A percentile compares a stretch with the other conserved stretches of the same genome.
These are phyloP conservation scores for Cheilosia variabilis DNA, from an alignment of 2,888 invertebrate genomes.

Conservation along the genomic window DNA sequence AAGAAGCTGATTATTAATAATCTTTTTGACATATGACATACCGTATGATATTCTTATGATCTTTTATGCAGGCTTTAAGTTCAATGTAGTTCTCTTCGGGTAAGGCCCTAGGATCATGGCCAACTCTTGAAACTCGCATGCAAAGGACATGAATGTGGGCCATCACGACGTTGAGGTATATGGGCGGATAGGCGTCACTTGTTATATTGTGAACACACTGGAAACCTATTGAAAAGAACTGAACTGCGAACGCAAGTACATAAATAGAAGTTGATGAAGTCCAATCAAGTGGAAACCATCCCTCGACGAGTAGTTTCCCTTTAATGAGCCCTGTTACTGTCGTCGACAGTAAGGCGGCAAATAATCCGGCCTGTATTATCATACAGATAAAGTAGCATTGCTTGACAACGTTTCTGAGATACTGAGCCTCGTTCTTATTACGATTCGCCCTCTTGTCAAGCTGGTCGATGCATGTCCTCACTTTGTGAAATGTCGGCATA, in stretches of 20 bases:
- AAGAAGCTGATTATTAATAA: not conserved
- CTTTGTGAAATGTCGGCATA: not conserved
- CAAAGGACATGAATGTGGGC: constrained; percentile 19
- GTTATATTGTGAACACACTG: too few relatives aligned
- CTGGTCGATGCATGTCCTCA: not conserved
- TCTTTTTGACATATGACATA: not conserved
- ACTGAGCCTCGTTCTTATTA: not conserved
- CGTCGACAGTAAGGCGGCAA: not conserved
- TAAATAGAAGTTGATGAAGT: too few relatives aligned
- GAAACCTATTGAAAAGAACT: too few relatives aligned
- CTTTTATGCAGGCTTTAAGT: constrained; percentile 28
- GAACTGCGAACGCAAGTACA: too few relatives aligned
- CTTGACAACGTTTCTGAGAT: not conserved
- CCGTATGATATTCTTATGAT: constrained; percentile 41
- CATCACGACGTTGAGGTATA: too few relatives aligned
- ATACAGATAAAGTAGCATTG: too few relatives aligned
- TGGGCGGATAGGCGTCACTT: constrained; percentile 9
- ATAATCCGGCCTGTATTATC: too few relatives aligned
- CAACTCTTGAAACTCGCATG: constrained; percentile 42
- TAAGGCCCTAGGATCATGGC: not conserved
- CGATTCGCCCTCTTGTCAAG: constrained; percentile 15
- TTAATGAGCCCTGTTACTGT: too few relatives aligned
- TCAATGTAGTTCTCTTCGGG: constrained; percentile 19
- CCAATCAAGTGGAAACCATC: too few relatives aligned
- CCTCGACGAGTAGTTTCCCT: too few relatives aligned